Percentiles rank a stretch among this genome's conserved stretches.
These are phyloP conservation scores for Conomelus anceps DNA, from an alignment of 2,888 invertebrate species.

Conservation along the genomic window DNA sequence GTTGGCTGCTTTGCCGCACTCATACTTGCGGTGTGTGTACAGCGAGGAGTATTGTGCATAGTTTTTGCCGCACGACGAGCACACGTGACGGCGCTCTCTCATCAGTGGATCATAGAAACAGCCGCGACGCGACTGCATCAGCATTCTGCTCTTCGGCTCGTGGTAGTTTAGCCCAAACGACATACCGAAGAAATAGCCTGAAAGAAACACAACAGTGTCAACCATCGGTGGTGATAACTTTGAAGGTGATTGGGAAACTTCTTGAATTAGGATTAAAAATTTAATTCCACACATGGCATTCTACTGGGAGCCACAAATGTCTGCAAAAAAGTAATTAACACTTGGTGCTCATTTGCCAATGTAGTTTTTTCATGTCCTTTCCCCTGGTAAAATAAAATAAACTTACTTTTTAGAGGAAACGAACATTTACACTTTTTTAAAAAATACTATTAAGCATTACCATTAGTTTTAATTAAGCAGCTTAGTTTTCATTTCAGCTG, in stretches of 20 bases:
- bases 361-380: too few relatives aligned
- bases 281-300: too few relatives aligned
- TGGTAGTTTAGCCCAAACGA: not conserved
- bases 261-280: not conserved
- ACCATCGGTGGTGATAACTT: not conserved
- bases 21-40: slow-evolving; percentile 37
- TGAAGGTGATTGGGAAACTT: not conserved
- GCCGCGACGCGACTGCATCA: not conserved
- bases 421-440: too few relatives aligned
- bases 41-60: slow-evolving; percentile 38
- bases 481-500: too few relatives aligned
- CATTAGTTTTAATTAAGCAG: too few relatives aligned
- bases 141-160: not conserved
- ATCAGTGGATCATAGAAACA: not conserved
- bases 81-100: slow-evolving; percentile 24
- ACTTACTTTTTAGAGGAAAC: too few relatives aligned
- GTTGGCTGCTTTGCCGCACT: slow-evolving; percentile 40
- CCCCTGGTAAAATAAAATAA: too few relatives aligned
- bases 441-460: too few relatives aligned
- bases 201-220: not conserved
- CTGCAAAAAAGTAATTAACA: too few relatives aligned
- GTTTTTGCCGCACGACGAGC: slow-evolving; percentile 36
- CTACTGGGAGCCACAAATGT: too few relatives aligned
- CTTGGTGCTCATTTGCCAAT: too few relatives aligned
- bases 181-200: not conserved